Base-by-base conservation (phyloP, 2,113 vertebrate genomes). In the Lasiurus borealis region DNA sequence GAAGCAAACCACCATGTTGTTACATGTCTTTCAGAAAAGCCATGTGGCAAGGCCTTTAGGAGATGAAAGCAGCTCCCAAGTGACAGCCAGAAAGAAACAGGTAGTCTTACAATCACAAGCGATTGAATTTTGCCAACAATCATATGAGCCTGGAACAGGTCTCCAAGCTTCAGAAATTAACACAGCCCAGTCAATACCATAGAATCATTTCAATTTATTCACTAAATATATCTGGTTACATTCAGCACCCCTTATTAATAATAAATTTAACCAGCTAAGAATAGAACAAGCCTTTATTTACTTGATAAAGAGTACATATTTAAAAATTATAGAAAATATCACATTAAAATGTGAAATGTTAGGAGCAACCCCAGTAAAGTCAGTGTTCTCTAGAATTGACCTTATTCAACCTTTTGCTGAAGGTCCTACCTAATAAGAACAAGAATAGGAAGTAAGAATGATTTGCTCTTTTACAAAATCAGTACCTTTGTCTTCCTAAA, bases 221-320 rank as follows among this genome's bases (percentile, higher is more conserved):
- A 57, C 59, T 69, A 48, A 69, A 29, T 54, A 27, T 34, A 54
- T 48, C 69, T 90, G 29, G 6, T 80, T 73, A 83, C 82, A 76
- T 50, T 64, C 21, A 57, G 36, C 19, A 88, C 44, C 34, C 16
- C 40, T 84, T 75, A 66, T 46, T 88, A 57, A 36, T 50, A 90
- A 69, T 80, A 88, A 16, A 68, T 34, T 40, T 80, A 85, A 59
- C 36, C 5, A 21, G 14, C 69, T 48, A 46, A 66, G 15, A 90
- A 27, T 29, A 73, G 19, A 92, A 59, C 11, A 8, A 72, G 69
- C 34, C 23, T 34, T 25, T 2, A 13, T 88, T 73, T 89, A 40
- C n/a, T 69, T 85, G 40, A 52, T 75, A 85, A 96, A 48, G 52
- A 14, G 10, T 85, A 62, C 27, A 44, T 23, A 89, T 88, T n/a